phyloP scores from a whole-genome alignment of 2,888 invertebrate species.

The Brachypterus glaber region DNA sequence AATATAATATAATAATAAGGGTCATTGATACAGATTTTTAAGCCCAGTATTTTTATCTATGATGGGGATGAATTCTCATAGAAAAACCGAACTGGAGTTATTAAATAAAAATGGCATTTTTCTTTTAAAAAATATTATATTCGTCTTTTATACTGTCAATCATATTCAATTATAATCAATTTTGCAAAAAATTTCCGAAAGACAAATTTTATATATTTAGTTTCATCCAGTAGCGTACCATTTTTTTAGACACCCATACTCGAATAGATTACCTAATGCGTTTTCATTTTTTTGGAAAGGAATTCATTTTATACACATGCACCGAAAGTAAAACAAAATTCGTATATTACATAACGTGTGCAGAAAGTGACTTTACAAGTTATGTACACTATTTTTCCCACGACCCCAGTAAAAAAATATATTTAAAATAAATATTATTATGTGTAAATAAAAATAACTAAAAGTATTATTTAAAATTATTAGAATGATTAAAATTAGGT shows the following conservation, averaged over 20 bases:
- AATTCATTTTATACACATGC: too few relatives aligned
- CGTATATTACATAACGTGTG: too few relatives aligned
- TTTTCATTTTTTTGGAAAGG: too few relatives aligned
- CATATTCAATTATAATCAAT: constrained; percentile 27
- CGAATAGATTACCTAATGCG: too few relatives aligned
- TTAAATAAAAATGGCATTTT: constrained; percentile 28
- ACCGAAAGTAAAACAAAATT: too few relatives aligned
- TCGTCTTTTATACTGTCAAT: constrained; percentile 36
- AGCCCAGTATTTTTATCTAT: constrained; percentile 31
- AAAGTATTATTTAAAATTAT: too few relatives aligned
- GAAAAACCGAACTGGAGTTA: constrained; percentile 18
- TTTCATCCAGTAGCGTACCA: constrained; percentile 9
- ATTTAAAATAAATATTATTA: too few relatives aligned
- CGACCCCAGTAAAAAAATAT: too few relatives aligned
- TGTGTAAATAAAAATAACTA: too few relatives aligned
- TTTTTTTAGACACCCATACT: neutral
- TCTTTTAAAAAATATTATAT: constrained; percentile 31
- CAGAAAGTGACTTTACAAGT: too few relatives aligned
- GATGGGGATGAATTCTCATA: constrained; percentile 31
- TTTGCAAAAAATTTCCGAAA: constrained; percentile 25
- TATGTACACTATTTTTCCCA: too few relatives aligned
- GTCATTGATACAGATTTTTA: constrained; percentile 34
- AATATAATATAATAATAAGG: constrained; percentile 31
- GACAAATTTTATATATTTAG: constrained; percentile 15
- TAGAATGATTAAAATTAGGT: too few relatives aligned